Evolutionary conservation across 2,797 vertebrate genomes (phyloP).

Genomic region (Geotrypetes seraphini): DNA sequence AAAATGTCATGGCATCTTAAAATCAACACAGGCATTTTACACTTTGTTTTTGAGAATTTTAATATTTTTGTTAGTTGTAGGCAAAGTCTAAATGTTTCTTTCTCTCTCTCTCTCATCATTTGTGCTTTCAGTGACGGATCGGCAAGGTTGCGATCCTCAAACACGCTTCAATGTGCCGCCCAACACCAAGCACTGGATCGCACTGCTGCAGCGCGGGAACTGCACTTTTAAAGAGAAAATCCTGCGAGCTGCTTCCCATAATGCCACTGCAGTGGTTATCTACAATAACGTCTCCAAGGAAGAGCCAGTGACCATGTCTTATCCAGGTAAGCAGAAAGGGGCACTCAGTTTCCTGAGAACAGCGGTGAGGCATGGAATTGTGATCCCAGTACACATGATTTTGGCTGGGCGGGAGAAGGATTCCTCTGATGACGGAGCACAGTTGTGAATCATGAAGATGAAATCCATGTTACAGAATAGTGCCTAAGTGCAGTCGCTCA

Average conservation of each 20-base stretch:
- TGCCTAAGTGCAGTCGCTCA: no score
- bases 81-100: background rate
- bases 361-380: background rate
- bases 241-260: slow-evolving; percentile 77
- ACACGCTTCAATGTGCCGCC: slow-evolving; percentile 83
- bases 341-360: background rate
- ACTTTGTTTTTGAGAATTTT: no score
- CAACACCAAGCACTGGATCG: slow-evolving; percentile 84
- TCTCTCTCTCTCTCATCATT: slow-evolving; percentile 6
- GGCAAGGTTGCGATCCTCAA: slow-evolving; percentile 82
- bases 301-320: slow-evolving; percentile 87
- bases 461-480: no score
- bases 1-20: background rate
- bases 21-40: no score
- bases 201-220: slow-evolving; percentile 86
- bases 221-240: slow-evolving; percentile 96
- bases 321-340: slow-evolving; percentile 65
- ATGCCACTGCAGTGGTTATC: slow-evolving; percentile 87
- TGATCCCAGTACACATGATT: no score
- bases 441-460: no score
- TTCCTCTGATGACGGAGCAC: no score
- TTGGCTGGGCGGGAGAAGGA: no score
- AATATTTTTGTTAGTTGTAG: no score
- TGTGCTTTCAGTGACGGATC: slow-evolving; percentile 87
- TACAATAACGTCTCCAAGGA: slow-evolving; percentile 89